Base-by-base conservation (phyloP, 2,113 vertebrate species). In the Gila orcuttii region DNA sequence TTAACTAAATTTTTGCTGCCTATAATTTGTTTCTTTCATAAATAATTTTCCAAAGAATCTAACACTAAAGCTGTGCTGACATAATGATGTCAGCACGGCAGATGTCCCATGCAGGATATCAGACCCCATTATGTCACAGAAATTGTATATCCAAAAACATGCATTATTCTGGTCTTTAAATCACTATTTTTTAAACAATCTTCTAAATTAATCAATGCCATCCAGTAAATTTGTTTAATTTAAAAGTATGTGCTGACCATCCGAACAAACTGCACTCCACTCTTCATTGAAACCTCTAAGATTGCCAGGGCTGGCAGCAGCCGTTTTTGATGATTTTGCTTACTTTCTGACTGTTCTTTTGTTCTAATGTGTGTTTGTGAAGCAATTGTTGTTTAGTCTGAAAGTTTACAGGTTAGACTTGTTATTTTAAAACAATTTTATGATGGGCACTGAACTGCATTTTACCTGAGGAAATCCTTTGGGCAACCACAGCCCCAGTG, bases 401-500 rank as follows among this genome's bases (percentile, higher is more conserved):
- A 68, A 17, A 82, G 79, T 68, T 81, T 80, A 11, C 19, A 50
- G 79, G 47, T 81, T 28, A 50, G 9, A 12, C 62, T 47, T 28
- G 25, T 68, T 52, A 82, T 68, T 50, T 45, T 33, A 50, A 68
- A 69, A 68, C 42, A n/a, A 69, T 47, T 82, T 68, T 64, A 64
- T 64, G 78, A 80, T 64, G 42, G 60, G 79, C 79, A 82, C 45
- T 52, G 79, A 64, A 64, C 39, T 68, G 19, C 42, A 50, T 52
- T 69, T 68, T 68, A 68, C 79, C 79, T 69, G 62, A 82, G 60
- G 79, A 82, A 82, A 82, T 50, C 31, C 62, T 66, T 64, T 82
- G 39, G 52, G 62, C 9, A 25, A 82, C 62, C 79, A 23, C 45
- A 50, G 60, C 45, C 50, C 28, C 28, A 68, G 25, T 82, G 79